A percentile compares a stretch with the other conserved stretches of the same genome.
Conservation (phyloP, 2,888 invertebrate genomes). For the Leptopterna dolabrata region DNA sequence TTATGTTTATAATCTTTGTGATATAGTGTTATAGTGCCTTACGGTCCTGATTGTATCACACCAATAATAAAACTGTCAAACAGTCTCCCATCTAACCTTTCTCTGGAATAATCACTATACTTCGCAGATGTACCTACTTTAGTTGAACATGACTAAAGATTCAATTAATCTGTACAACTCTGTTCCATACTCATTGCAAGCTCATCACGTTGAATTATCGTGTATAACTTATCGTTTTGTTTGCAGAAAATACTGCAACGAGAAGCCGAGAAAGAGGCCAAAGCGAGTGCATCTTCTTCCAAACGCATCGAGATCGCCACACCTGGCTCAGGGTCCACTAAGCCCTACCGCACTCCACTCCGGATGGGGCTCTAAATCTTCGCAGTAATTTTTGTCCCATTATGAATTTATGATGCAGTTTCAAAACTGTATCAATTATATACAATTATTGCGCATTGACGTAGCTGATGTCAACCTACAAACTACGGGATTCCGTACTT, state of each 20-base stretch:
- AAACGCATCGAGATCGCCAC: conserved; percentile 80
- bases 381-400: neutral
- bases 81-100: too few relatives aligned
- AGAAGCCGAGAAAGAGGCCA: conserved; percentile 44
- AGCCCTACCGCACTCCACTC: conserved; percentile 77
- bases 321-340: conserved; percentile 76
- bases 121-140: too few relatives aligned
- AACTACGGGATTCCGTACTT: neutral
- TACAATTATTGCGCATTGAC: neutral
- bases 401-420: neutral
- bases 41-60: too few relatives aligned
- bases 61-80: too few relatives aligned
- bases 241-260: conserved; percentile 41
- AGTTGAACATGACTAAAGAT: too few relatives aligned
- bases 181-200: too few relatives aligned
- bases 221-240: too few relatives aligned
- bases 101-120: too few relatives aligned
- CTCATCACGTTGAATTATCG: too few relatives aligned
- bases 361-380: conserved; percentile 75
- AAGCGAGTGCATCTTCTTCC: conserved; percentile 43
- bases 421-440: neutral
- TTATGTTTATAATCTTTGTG: too few relatives aligned
- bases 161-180: too few relatives aligned
- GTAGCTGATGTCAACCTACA: neutral
- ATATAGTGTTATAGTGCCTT: too few relatives aligned